These are phyloP conservation scores for Ancistrus triradiatus DNA, from an alignment of 2,113 vertebrate genomes.

Conservation along the genomic window DNA sequence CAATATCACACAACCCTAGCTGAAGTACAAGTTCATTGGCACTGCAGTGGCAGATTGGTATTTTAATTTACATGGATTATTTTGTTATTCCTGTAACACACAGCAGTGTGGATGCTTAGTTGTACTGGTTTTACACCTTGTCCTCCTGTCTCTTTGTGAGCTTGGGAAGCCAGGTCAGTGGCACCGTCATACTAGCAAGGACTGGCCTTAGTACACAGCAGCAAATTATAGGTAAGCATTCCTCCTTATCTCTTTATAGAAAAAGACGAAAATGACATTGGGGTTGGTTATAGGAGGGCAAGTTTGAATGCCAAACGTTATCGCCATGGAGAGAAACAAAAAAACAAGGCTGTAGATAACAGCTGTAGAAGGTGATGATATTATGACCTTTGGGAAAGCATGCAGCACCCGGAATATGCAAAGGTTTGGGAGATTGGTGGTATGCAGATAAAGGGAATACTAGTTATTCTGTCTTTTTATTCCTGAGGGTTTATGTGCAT, in stretches of 20 bases:
- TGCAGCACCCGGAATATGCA: slow-evolving; percentile 8
- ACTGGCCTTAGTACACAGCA: slow-evolving; percentile 16
- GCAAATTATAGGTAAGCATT: neutral
- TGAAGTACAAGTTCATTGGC: too few relatives aligned
- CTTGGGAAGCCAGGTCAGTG: slow-evolving; percentile 7
- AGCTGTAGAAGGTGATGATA: slow-evolving; percentile 40
- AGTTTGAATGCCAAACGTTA: slow-evolving; percentile 19
- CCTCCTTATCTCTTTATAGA: neutral
- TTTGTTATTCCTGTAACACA: neutral
- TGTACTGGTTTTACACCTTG: neutral
- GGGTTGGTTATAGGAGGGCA: neutral
- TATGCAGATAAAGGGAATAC: slow-evolving; percentile 32
- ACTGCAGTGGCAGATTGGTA: too few relatives aligned
- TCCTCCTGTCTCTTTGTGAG: neutral
- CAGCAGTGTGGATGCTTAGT: neutral
- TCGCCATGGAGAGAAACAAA: slow-evolving; percentile 27
- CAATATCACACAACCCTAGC: too few relatives aligned
- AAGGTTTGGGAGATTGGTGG: slow-evolving; percentile 9
- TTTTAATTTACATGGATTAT: too few relatives aligned
- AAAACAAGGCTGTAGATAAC: slow-evolving; percentile 27
- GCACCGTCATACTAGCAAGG: slow-evolving; percentile 21
- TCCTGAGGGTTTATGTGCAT: neutral
- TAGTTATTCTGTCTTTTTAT: slow-evolving; percentile 33
- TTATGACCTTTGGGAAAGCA: slow-evolving; percentile 34
- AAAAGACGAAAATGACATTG: neutral